Evolutionary conservation across 2,113 vertebrate genomes (phyloP).

Genomic region (Cygnus buccinator): DNA sequence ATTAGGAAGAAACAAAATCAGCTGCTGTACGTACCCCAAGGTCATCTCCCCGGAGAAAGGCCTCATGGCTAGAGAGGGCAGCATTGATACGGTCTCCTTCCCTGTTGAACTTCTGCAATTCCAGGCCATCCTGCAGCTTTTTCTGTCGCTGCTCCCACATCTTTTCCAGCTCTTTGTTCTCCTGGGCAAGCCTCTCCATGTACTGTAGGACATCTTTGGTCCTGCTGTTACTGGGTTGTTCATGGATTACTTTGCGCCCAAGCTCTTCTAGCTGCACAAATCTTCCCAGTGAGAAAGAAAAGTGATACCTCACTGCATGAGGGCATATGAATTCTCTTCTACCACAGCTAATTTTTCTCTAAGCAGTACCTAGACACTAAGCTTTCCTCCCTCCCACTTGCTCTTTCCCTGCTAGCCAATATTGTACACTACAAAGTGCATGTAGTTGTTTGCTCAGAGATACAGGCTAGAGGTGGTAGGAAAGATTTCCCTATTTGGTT

Average conservation of each 20-base stretch:
- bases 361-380: neutral
- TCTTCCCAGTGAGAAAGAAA: constrained; percentile 36
- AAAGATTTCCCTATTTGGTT: neutral
- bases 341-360: neutral
- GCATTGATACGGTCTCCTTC: constrained; percentile 84
- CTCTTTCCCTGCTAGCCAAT: neutral
- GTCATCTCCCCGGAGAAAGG: constrained; percentile 79
- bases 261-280: constrained; percentile 67
- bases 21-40: constrained; percentile 80
- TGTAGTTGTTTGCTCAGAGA: neutral
- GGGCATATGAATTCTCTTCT: neutral
- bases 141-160: constrained; percentile 76
- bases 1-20: neutral
- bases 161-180: constrained; percentile 73
- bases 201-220: constrained; percentile 62
- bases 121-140: constrained; percentile 78
- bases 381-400: neutral
- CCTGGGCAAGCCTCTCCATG: constrained; percentile 69
- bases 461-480: neutral
- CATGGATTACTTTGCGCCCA: constrained; percentile 30
- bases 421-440: neutral
- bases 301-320: neutral
- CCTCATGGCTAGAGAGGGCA: constrained; percentile 81
- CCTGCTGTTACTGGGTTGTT: neutral
- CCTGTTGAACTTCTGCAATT: constrained; percentile 82